Evolutionary conservation across 1,140 invertebrate species (phyloP), one percentile per base, ranked within the genome.

Genomic region (Pteromalus puparum): DNA sequence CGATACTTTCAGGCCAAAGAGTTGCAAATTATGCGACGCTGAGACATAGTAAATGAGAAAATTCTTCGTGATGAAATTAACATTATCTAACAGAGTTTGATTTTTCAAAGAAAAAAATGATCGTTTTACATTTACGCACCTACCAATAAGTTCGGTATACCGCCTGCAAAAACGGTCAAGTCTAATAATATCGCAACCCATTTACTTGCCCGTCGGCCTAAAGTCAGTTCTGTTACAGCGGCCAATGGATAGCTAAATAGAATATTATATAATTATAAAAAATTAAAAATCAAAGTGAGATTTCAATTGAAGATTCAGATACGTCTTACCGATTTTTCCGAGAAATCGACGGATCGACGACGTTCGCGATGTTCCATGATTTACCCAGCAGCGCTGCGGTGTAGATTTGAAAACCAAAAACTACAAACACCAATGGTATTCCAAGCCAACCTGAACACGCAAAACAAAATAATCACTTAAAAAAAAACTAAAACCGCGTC

Each of bases 1-100:
- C 0, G 94, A 94, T 82, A 96, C 93, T 91, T 96, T 95, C 79
- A 95, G 89, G 30, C 96, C 96, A 30, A 97, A 95, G 7, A 96
- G 90, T 90, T 97, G 95, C 67, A 97, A 91, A 90, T 96, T 97
- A 89, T 97, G 95, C 3, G 96, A 95, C 9, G 96, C 96, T 96
- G 89, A 26, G 28, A 12, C 6, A n/a, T 1, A 5, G 28, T 2
- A 67, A 78, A 67, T 1, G 26, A 6, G 65, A 28, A 67, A 7
- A 61, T 78, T 67, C 9, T 73, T 12, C 10, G 10, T 42, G 10
- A 42, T 42, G 38, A 42, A 42, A 42, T 42, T 9, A 1, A 6
- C 10, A 42, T 9, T 42, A 10, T 42, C n/a, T n/a, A n/a, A n/a
- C n/a, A 7, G 38, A 42, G 6, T 42, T 7, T 42, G 10, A 42